Conservation (phyloP, 2,113 vertebrate genomes). For the Brachionichthys hirsutus region DNA sequence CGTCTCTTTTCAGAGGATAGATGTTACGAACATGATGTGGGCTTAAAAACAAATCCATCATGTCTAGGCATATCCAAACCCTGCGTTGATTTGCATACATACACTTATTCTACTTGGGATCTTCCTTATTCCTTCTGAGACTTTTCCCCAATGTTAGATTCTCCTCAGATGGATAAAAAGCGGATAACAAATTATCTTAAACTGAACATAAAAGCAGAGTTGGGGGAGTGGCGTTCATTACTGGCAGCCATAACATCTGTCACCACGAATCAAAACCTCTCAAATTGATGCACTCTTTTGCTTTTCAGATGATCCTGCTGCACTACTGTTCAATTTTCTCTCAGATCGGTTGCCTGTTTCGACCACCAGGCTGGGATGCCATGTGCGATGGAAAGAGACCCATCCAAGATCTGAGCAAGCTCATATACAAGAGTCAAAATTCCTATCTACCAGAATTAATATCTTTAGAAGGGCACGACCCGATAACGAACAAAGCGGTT, state of each 20-base stretch:
- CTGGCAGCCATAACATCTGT: constrained; percentile 54
- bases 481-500: no score
- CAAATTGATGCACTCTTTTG: constrained; percentile 49
- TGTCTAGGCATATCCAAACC: no score
- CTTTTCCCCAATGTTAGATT: background rate
- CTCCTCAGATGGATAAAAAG: constrained; percentile 5
- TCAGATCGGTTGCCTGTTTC: constrained; percentile 51
- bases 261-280: constrained; percentile 60
- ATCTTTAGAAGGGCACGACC: no score
- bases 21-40: constrained; percentile 19
- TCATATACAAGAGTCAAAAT: constrained; percentile 59
- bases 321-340: constrained; percentile 56
- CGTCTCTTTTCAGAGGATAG: constrained; percentile 41
- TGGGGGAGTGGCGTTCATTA: constrained; percentile 32
- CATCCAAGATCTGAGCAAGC: constrained; percentile 52
- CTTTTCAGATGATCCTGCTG: constrained; percentile 65
- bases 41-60: no score
- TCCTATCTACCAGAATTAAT: constrained; percentile 66
- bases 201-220: constrained; percentile 19
- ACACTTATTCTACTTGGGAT: constrained; percentile 36
- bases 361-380: constrained; percentile 42
- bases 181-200: constrained; percentile 9
- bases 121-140: constrained; percentile 1
- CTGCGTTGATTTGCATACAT: constrained; percentile 1
- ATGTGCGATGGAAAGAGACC: constrained; percentile 61